These are phyloP conservation scores for Glaucopsyche alexis DNA, from an alignment of 2,888 invertebrate species.

Conservation along the genomic window DNA sequence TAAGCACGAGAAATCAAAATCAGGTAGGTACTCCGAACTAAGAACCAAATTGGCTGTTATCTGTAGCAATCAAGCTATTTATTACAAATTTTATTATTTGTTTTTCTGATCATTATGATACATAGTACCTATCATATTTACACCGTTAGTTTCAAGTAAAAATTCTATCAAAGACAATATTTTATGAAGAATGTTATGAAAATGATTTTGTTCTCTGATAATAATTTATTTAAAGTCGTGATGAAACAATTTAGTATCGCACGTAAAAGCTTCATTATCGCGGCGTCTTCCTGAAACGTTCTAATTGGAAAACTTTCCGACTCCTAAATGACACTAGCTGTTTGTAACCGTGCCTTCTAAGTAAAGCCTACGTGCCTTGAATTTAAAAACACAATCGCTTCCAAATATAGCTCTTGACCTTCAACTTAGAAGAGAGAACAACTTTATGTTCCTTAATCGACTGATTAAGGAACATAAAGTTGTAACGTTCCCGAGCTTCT, in stretches of 20 bases:
- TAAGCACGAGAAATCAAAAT: too few species aligned
- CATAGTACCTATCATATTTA: too few species aligned
- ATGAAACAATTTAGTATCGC: constrained; percentile 3
- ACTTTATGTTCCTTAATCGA: background rate
- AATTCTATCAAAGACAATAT: background rate
- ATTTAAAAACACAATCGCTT: background rate
- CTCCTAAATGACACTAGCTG: constrained; percentile 31
- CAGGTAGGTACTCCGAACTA: too few species aligned
- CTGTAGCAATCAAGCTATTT: too few species aligned
- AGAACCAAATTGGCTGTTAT: too few species aligned
- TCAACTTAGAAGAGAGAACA: constrained; percentile 7
- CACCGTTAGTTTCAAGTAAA: too few species aligned
- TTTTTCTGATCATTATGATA: too few species aligned
- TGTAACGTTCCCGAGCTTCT: too few species aligned
- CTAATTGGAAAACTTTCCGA: constrained; percentile 41
- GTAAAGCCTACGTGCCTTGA: constrained; percentile 27
- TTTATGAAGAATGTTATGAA: background rate
- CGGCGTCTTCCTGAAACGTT: constrained; percentile 30
- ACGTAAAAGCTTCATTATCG: constrained; percentile 28
- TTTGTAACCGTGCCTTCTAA: constrained; percentile 32
- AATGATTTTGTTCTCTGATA: background rate
- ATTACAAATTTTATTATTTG: too few species aligned
- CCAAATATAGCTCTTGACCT: constrained; percentile 17
- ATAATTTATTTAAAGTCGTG: constrained; percentile 21
- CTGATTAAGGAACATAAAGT: too few species aligned